Base-by-base conservation (phyloP, 1,140 invertebrate species). In the Aphelinus atriplicis region DNA sequence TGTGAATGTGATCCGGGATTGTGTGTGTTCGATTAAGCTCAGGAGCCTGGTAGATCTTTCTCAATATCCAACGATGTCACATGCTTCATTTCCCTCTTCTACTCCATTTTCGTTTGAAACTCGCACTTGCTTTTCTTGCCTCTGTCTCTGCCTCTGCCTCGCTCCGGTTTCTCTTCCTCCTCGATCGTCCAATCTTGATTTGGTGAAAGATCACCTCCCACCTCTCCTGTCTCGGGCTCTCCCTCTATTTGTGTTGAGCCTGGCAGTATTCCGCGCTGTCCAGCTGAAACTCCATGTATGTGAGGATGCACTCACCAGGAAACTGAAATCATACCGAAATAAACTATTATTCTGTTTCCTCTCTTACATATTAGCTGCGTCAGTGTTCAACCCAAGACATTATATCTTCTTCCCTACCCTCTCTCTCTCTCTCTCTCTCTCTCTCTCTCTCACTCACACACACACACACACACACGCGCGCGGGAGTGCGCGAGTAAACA, bases 201-300 rank as follows among this genome's bases (percentile, higher is more conserved):
- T 26, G 26, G 26, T 26, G 26, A 26, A 26, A 26, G 26, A 64
- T 62, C n/a, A 76, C 63, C 46, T 73, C 50, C 60, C 60, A 43
- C 64, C 71, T 75, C 58, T 73, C 48, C 56, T 53, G 45, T 73
- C 48, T 1, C 42, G 71, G 26, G n/a, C 73, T 77, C 75, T 78
- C 84, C 85, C 84, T 93, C 93, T 95, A 95, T 95, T 96, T 95
- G 94, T 96, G 95, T 94, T 96, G 95, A 89, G 95, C 95, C 92
- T 96, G 95, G 93, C 96, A 97, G 91, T 96, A 96, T 91, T 96
- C 95, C 91, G 94, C 94, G 90, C 94, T 95, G 91, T 95, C 95
- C 92, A 95, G 93, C 90, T 95, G 93, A 94, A 96, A 97, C 95
- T 97, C 95, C 95, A 96, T 97, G 94, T 95, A 96, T 94, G 94